Evolutionary conservation across 2,113 vertebrate species (phyloP), one percentile per base, ranked within the genome.

Genomic region (Danionella cerebrum): DNA sequence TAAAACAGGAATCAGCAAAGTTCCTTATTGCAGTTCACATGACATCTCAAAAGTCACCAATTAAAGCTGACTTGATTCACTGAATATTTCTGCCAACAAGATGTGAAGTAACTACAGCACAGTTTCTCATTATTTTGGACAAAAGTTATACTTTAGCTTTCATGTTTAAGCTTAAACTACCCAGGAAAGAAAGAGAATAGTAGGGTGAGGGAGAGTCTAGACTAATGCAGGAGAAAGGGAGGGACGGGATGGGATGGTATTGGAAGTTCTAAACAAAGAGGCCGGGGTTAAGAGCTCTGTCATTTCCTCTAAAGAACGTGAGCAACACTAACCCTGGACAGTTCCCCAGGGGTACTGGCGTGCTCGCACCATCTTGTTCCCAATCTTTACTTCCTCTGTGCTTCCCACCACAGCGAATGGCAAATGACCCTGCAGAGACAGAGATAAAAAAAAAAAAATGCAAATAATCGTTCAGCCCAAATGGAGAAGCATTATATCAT

Each of bases 341-440:
- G 92, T 99, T 70, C 96, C 96, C 96, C 96, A 99, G 19, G 96
- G 96, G 70, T 99, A 99, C 87, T 99, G 96, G 27, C 96, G 91
- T 1, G 92, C 94, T 79, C 92, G 95, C 90, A 97, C 93, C 94
- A 98, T 97, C 90, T 97, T 98, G 86, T 98, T 98, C 76, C 96
- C 96, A 71, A 99, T 94, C 90, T 98, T 99, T 77, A 95, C 82
- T 79, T 99, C 96, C 81, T 99, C 96, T 0, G 94, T 98, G 84
- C 96, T 99, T 65, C 96, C 96, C 2, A 98, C 89, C 50, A 99
- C 96, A 0, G 96, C 96, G 71, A 99, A 99, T 0, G 96, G 96
- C 85, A 99, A 89, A 82, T 99, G 95, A 57, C 91, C 95, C 96
- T 99, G 84, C 36, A 39, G 82, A 86, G 45, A 7, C 53, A 24